These are phyloP conservation scores for Hoplostethus mediterraneus DNA, from an alignment of 2,797 vertebrate genomes.

Conservation along the genomic window DNA sequence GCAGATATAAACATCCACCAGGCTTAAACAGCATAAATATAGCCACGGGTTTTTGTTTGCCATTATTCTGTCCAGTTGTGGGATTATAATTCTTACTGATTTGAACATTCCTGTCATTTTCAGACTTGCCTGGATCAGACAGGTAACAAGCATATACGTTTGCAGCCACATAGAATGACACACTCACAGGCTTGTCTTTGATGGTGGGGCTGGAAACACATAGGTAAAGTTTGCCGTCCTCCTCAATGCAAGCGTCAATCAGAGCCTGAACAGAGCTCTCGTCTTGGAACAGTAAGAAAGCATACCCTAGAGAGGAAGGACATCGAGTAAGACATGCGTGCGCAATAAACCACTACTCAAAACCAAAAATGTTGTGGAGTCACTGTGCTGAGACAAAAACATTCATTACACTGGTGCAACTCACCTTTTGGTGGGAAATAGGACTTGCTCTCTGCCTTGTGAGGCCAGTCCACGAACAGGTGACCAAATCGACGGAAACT, in stretches of 20 bases:
- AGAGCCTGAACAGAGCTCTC: conserved; percentile 99
- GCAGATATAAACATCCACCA: neutral
- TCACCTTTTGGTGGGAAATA: conserved; percentile 99
- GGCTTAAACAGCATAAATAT: neutral
- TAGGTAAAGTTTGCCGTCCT: conserved; percentile 98
- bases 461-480: conserved; percentile 99
- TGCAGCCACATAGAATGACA: neutral
- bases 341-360: neutral
- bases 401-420: conserved; percentile 6
- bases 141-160: neutral
- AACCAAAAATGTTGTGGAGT: neutral
- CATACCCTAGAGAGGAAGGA: conserved; percentile 88
- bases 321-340: neutral
- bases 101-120: neutral
- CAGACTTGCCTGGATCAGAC: neutral
- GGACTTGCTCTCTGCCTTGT: conserved; percentile 99
- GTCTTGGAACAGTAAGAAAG: conserved; percentile 99
- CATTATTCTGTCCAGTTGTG: neutral
- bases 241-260: conserved; percentile 98
- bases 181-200: conserved; percentile 98
- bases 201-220: conserved; percentile 99
- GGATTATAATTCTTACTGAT: neutral
- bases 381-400: neutral
- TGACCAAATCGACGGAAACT: conserved; percentile 99
- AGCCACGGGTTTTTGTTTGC: neutral